Evolutionary conservation across 1,140 invertebrate species (phyloP).

Genomic region (Pogonomyrmex barbatus): DNA sequence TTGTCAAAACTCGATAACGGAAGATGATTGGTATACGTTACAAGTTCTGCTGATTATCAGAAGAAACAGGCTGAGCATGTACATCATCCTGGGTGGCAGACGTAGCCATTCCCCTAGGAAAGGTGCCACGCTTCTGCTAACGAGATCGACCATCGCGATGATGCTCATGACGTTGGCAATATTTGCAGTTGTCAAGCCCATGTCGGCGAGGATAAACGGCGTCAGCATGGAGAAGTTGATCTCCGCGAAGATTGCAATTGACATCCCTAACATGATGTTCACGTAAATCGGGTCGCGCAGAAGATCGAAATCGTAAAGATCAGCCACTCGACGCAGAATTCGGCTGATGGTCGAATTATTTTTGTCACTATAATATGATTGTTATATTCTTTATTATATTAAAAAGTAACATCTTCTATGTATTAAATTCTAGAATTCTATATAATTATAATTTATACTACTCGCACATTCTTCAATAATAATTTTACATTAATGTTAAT

Average conservation of each 20-base stretch:
- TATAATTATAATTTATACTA: not conserved
- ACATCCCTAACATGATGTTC: conserved; percentile 89
- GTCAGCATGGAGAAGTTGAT: conserved; percentile 89
- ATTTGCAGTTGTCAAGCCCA: conserved; percentile 86
- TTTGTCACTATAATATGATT: conserved; percentile 27
- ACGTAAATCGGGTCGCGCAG: conserved; percentile 87
- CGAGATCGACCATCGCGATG: conserved; percentile 87
- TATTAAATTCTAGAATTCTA: not conserved
- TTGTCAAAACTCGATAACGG: not conserved
- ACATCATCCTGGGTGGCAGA: conserved; percentile 90
- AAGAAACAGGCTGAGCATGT: conserved; percentile 88
- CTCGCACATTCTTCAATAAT: not conserved
- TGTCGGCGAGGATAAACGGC: conserved; percentile 89
- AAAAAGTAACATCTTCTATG: not conserved
- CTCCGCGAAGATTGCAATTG: conserved; percentile 89
- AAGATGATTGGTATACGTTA: conserved; percentile 80
- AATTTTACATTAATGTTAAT: not conserved
- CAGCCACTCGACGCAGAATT: conserved; percentile 72
- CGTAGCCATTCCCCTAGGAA: conserved; percentile 88
- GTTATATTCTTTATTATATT: not conserved
- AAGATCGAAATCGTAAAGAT: conserved; percentile 87
- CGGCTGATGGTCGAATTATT: not conserved
- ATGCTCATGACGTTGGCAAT: conserved; percentile 88
- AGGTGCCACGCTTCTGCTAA: conserved; percentile 87
- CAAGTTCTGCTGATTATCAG: conserved; percentile 89